Conservation (phyloP, 2,888 invertebrate genomes). For the Lasioglossum oenotherae region DNA sequence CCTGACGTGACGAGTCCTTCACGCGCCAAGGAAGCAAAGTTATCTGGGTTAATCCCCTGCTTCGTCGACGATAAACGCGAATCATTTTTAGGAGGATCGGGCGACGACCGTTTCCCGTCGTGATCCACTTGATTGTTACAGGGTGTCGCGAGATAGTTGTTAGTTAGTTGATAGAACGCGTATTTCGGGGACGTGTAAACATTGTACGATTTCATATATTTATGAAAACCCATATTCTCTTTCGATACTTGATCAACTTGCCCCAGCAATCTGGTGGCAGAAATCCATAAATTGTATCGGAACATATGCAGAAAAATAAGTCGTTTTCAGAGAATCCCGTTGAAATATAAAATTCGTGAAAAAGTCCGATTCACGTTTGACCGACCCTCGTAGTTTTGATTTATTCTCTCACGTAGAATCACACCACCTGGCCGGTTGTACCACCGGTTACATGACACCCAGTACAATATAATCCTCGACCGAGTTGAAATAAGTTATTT, state of each 20-base stretch:
- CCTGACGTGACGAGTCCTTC: conserved; percentile 4
- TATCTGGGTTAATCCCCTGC: conserved; percentile 11
- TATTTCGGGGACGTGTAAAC: no score
- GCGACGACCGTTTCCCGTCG: neutral
- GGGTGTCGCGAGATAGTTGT: neutral
- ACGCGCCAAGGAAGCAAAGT: conserved; percentile 5
- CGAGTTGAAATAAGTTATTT: neutral
- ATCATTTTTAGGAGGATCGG: neutral
- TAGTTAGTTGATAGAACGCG: no score
- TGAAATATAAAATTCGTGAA: neutral
- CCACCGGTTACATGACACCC: no score
- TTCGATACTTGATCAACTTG: no score
- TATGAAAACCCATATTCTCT: no score
- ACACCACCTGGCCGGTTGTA: neutral
- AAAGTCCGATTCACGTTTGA: neutral
- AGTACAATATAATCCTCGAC: neutral
- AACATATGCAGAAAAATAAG: no score
- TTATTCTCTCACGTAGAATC: neutral
- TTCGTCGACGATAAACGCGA: neutral
- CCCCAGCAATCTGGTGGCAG: no score
- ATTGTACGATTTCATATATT: no score
- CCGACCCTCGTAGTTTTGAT: neutral
- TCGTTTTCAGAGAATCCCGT: no score
- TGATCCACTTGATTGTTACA: neutral
- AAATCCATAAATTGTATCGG: no score